phyloP scores from a whole-genome alignment of 2,888 invertebrate species.

The Gibbula magus region DNA sequence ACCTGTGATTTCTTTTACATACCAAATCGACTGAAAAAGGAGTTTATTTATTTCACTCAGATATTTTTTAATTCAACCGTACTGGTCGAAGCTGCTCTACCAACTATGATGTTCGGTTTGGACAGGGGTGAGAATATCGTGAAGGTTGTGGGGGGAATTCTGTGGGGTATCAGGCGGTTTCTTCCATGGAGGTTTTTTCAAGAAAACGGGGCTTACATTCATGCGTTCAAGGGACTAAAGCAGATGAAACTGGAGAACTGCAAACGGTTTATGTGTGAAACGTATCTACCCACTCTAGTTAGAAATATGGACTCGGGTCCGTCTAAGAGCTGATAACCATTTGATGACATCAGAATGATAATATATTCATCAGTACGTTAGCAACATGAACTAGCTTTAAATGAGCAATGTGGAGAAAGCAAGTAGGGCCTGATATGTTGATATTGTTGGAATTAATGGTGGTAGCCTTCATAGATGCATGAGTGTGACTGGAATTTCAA shows the following conservation, averaged over 20 bases:
- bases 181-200: not conserved
- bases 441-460: too few relatives aligned
- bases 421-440: too few relatives aligned
- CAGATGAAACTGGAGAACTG: not conserved
- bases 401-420: too few relatives aligned
- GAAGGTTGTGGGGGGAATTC: not conserved
- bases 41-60: not conserved
- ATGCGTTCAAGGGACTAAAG: not conserved
- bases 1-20: conserved; percentile 14
- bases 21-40: not conserved
- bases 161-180: not conserved
- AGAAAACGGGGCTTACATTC: not conserved
- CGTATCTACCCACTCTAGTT: not conserved
- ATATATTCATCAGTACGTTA: too few relatives aligned
- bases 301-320: not conserved
- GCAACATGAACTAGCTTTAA: too few relatives aligned
- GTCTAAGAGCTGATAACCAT: too few relatives aligned
- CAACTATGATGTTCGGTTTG: not conserved
- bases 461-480: too few relatives aligned
- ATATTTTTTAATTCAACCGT: not conserved
- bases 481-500: too few relatives aligned
- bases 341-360: too few relatives aligned
- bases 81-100: not conserved
- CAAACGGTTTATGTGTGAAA: not conserved
- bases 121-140: not conserved